Conservation (phyloP, 2,797 vertebrate genomes). For the Scleropages formosus region DNA sequence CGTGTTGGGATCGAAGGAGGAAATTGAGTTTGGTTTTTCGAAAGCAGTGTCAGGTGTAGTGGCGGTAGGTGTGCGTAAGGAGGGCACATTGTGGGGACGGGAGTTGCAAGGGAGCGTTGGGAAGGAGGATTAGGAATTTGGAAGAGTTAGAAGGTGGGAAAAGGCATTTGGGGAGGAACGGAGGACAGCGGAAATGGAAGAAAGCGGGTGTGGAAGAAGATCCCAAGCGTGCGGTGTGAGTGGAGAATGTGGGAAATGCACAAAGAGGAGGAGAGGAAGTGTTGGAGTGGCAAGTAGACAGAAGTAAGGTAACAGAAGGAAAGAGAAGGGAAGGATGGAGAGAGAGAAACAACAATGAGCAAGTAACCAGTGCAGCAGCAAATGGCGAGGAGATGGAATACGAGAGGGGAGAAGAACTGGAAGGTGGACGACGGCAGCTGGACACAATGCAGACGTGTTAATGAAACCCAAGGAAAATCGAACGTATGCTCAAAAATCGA, state of each 20-base stretch:
- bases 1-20: conserved; percentile 25
- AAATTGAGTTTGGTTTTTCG: conserved; percentile 54
- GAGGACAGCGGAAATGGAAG: neutral
- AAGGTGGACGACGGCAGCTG: neutral
- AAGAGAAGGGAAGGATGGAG: conserved; percentile 26
- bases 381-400: conserved; percentile 30
- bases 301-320: conserved; percentile 55
- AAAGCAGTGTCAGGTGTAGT: conserved; percentile 52
- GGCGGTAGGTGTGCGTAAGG: conserved; percentile 48
- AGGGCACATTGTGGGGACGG: conserved; percentile 16
- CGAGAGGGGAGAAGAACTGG: conserved; percentile 38
- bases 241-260: conserved; percentile 35
- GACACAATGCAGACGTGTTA: neutral
- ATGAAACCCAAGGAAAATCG: conserved; percentile 16
- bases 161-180: neutral
- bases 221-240: conserved; percentile 33
- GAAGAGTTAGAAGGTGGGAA: conserved; percentile 23
- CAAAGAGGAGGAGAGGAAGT: conserved; percentile 41
- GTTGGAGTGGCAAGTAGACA: conserved; percentile 36
- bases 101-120: neutral
- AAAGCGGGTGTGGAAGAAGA: conserved; percentile 30
- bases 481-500: neutral
- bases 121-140: conserved; percentile 17
- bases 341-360: conserved; percentile 66
- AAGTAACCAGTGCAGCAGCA: conserved; percentile 69